Evolutionary conservation across 92 coral and sea anemone genomes (phyloP).

Genomic region (Zoanthus solanderi): DNA sequence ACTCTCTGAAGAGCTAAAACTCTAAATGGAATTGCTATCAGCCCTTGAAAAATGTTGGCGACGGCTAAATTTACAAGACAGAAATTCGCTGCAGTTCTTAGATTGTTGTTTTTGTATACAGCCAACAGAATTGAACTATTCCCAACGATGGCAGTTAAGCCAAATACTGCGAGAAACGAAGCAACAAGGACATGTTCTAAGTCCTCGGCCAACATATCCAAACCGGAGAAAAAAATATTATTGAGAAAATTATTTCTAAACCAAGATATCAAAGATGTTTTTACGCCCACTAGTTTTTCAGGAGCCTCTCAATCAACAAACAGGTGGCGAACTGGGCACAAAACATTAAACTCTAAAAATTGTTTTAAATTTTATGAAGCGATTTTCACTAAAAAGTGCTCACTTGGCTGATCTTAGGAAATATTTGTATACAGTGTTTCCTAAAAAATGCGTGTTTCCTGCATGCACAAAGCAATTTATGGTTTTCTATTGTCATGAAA

Average conservation of each 20-base stretch:
- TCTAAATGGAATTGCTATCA: slow-evolving; percentile 41
- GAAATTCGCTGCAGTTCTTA: slow-evolving; percentile 37
- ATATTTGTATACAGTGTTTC: neutral
- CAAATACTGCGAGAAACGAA: slow-evolving; percentile 30
- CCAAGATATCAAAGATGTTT: slow-evolving; percentile 7
- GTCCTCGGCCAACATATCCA: slow-evolving; percentile 7
- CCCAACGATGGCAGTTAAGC: slow-evolving; percentile 25
- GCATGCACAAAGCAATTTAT: neutral
- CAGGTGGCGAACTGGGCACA: slow-evolving; percentile 21
- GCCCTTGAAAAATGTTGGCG: slow-evolving; percentile 41
- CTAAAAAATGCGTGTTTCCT: neutral
- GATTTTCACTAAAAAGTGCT: neutral
- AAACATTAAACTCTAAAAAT: slow-evolving; percentile 20
- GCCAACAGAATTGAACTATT: slow-evolving; percentile 34
- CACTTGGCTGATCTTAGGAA: neutral
- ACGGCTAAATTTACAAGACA: slow-evolving; percentile 39
- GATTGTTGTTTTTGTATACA: slow-evolving; percentile 22
- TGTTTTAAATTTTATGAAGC: neutral
- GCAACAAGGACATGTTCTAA: slow-evolving; percentile 21
- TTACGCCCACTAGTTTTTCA: slow-evolving; percentile 22
- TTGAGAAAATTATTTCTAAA: neutral
- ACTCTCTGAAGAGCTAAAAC: slow-evolving; percentile 25
- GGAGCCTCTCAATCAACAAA: slow-evolving; percentile 13
- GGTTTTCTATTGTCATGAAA: neutral
- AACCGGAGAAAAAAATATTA: neutral